Evolutionary conservation across 2,113 vertebrate species (phyloP), one percentile per base, ranked within the genome.

Genomic region (Archocentrus centrarchus): DNA sequence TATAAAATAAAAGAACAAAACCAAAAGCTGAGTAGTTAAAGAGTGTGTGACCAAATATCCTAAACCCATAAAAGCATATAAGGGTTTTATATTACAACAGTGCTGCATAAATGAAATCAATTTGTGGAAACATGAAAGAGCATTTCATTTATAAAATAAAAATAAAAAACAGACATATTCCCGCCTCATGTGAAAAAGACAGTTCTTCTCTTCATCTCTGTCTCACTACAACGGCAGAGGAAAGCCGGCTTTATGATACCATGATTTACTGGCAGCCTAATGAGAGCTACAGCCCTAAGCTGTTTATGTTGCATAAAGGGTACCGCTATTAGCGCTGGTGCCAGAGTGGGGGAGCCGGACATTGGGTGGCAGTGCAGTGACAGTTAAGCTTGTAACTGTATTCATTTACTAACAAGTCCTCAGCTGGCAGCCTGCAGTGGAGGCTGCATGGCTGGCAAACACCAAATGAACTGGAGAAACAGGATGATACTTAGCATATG

Each of bases 211-310:
- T 27, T 53, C 44, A 73, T 73, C 47, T 73, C 11, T 73, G 47
- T 47, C 68, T 55, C 68, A 32, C 6, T 14, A 27, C 27, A 27
- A 73, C 27, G 32, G 27, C 13, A 7, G 62, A 59, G 80, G 68
- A 84, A 90, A 89, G 86, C 86, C 27, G 63, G 64, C 81, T 92
- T 87, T 85, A 59, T 82, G n/a, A 76, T 84, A 41, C 80, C 61
- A 59, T 27, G 70, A 91, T 82, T 86, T 77, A 84, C 80, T 87
- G 79, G 84, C 81, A 84, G 63, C 35, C 80, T 79, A 87, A 88
- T 89, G 82, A 91, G 86, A 85, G 77, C 63, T 37, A 20, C 61
- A 39, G 81, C 81, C 70, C 68, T 90, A 89, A 91, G 87, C 88
- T 83, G 88, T 89, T 90, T 86, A 62, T 84, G 79, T 79, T 66